Evolutionary conservation across 2,888 invertebrate species (phyloP).

Genomic region (Drosophila tanythrix): DNA sequence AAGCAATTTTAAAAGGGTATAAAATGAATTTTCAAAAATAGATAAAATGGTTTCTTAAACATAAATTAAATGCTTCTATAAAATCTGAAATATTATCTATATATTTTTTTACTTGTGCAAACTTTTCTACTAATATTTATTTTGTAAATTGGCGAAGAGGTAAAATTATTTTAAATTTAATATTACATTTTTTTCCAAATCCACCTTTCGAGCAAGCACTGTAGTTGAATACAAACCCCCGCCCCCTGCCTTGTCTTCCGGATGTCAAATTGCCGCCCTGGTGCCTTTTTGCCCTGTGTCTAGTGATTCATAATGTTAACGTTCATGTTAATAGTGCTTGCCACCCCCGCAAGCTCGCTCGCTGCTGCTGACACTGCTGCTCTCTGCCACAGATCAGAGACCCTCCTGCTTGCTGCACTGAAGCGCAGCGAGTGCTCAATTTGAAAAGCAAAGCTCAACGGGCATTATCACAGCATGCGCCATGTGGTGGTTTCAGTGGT

Average conservation of each 20-base stretch:
- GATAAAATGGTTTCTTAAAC: not conserved
- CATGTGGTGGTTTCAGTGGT: slow-evolving; percentile 9
- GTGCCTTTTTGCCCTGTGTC: slow-evolving; percentile 27
- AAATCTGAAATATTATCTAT: not conserved
- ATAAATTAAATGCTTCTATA: not conserved
- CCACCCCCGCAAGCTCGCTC: slow-evolving; percentile 28
- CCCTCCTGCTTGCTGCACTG: slow-evolving; percentile 1
- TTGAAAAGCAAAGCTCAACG: slow-evolving; percentile 74
- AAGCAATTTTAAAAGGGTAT: not conserved
- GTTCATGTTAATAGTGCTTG: slow-evolving; percentile 34
- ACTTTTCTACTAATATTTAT: not conserved
- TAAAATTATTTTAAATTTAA: not conserved
- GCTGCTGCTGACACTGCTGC: slow-evolving; percentile 6
- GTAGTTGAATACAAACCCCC: slow-evolving; percentile 12
- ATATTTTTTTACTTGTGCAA: not conserved
- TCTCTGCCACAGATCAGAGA: slow-evolving; percentile 50
- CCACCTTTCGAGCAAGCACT: not conserved
- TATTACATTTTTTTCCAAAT: not conserved
- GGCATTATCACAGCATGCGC: slow-evolving; percentile 78
- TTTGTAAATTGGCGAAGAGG: not conserved
- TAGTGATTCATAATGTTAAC: slow-evolving; percentile 64
- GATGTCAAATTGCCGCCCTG: slow-evolving; percentile 57
- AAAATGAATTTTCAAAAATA: not conserved
- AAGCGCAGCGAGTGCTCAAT: slow-evolving; percentile 79
- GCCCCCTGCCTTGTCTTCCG: slow-evolving; percentile 44